Percentiles rank a stretch among this genome's conserved stretches.
Evolutionary conservation across 2,888 invertebrate species (phyloP).

Genomic region (Dicycla oo): DNA sequence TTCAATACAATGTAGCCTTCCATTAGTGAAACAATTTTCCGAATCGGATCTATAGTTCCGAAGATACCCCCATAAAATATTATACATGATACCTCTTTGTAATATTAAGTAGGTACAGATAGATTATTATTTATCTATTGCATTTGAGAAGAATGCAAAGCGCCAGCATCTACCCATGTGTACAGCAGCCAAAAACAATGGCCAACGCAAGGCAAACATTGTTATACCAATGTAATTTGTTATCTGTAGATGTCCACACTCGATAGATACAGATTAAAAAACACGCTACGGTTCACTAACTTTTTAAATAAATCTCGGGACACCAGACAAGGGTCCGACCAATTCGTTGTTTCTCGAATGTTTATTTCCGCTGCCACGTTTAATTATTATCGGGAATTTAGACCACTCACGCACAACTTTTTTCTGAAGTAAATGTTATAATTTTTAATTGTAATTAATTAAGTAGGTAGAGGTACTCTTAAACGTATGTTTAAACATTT

Average conservation of each 20-base stretch:
- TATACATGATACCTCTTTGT: too few relatives aligned
- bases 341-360: slow-evolving; percentile 74
- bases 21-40: too few relatives aligned
- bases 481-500: too few relatives aligned
- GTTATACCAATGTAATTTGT: slow-evolving; percentile 43
- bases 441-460: neutral
- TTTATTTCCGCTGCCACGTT: slow-evolving; percentile 69
- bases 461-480: too few relatives aligned
- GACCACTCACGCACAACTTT: slow-evolving; percentile 68
- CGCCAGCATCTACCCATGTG: neutral
- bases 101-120: too few relatives aligned
- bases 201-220: slow-evolving; percentile 15
- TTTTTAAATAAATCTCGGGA: slow-evolving; percentile 85
- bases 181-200: slow-evolving; percentile 16
- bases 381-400: slow-evolving; percentile 69
- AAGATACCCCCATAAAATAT: too few relatives aligned
- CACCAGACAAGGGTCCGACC: slow-evolving; percentile 79
- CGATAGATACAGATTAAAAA: slow-evolving; percentile 62
- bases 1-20: too few relatives aligned
- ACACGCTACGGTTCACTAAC: slow-evolving; percentile 70
- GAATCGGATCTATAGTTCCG: too few relatives aligned
- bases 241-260: slow-evolving; percentile 47
- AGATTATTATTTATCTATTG: neutral
- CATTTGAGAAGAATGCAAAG: neutral
- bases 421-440: slow-evolving; percentile 5